Conservation (phyloP, 2,797 vertebrate species). For the Sebastes taczanowskii region DNA sequence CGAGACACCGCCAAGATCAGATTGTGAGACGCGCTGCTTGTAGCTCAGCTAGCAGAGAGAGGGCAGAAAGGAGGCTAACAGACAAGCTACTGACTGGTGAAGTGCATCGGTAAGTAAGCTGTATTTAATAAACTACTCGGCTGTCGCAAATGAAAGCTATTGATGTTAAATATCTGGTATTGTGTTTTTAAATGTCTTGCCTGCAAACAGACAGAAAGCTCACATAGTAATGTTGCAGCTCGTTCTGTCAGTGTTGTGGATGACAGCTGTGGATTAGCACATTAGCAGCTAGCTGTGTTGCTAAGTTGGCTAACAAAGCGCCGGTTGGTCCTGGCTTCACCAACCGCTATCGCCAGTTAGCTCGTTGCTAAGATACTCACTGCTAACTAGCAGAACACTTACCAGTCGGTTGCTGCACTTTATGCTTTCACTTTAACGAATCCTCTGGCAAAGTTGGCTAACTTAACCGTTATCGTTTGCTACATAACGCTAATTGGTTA, state of each 20-base stretch:
- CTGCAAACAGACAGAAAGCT: background rate
- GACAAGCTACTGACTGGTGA: conserved; percentile 60
- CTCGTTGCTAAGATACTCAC: conserved; percentile 10
- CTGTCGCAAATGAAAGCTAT: background rate
- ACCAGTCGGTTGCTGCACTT: background rate
- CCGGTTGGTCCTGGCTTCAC: conserved; percentile 16
- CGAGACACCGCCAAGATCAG: conserved; percentile 88
- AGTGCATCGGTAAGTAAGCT: conserved; percentile 79
- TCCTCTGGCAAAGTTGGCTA: no score
- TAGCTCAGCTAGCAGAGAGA: conserved; percentile 65
- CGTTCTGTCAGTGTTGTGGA: conserved; percentile 31
- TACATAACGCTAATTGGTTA: no score
- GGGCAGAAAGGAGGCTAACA: conserved; percentile 59
- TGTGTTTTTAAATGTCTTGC: background rate
- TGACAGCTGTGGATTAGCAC: conserved; percentile 75
- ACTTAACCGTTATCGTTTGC: no score
- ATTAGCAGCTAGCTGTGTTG: conserved; percentile 28
- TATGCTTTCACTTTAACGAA: background rate
- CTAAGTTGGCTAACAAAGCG: conserved; percentile 73
- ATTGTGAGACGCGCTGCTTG: conserved; percentile 78
- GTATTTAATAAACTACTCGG: background rate
- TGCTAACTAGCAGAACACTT: background rate
- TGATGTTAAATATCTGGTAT: no score
- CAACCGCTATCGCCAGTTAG: conserved; percentile 18
- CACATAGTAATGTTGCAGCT: conserved; percentile 10